Evolutionary conservation across 2,113 vertebrate species (phyloP).

Genomic region (Platichthys stellatus): DNA sequence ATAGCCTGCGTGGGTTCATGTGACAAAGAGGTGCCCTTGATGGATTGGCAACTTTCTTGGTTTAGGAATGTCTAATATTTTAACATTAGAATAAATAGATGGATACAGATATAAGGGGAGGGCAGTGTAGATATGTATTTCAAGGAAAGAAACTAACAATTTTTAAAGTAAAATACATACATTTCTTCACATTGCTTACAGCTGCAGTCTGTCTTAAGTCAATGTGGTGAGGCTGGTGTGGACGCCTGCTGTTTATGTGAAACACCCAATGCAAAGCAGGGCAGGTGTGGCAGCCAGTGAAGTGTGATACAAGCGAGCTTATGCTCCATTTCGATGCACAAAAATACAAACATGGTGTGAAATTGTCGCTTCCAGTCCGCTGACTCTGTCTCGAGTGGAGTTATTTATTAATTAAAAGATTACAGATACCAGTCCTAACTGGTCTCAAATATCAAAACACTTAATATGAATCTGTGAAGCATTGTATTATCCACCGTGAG

Average conservation of each 20-base stretch:
- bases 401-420: conserved; percentile 62
- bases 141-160: no score
- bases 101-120: background rate
- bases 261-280: conserved; percentile 47
- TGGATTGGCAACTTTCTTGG: conserved; percentile 45
- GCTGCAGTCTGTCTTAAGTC: background rate
- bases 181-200: conserved; percentile 16
- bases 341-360: conserved; percentile 70
- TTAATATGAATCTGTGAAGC: conserved; percentile 31
- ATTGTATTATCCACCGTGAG: conserved; percentile 3
- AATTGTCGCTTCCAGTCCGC: conserved; percentile 62
- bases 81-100: conserved; percentile 6
- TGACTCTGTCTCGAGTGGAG: conserved; percentile 40
- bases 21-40: conserved; percentile 62
- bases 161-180: conserved; percentile 9
- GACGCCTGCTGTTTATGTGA: conserved; percentile 38
- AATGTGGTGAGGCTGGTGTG: background rate
- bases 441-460: conserved; percentile 44
- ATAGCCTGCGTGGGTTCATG: conserved; percentile 44
- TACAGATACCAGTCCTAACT: conserved; percentile 40
- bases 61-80: conserved; percentile 24
- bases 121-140: background rate
- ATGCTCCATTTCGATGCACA: conserved; percentile 60
- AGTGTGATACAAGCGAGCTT: conserved; percentile 45
- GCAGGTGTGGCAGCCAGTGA: conserved; percentile 47